phyloP scores from a whole-genome alignment of 2,113 vertebrate species.

The Shinisaurus crocodilurus region DNA sequence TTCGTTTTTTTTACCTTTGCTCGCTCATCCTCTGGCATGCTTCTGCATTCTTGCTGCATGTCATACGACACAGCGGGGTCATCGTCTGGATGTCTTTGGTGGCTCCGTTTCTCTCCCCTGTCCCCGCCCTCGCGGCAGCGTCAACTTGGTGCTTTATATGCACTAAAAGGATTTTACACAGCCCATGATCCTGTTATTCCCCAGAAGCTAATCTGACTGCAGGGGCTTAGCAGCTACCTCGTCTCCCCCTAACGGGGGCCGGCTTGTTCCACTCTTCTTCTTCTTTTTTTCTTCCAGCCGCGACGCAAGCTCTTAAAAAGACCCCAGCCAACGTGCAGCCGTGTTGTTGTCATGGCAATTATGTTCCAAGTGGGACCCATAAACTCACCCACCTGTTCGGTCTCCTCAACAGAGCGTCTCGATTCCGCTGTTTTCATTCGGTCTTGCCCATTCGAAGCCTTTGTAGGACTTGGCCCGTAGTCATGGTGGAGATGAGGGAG shows the following conservation, averaged over 20 bases:
- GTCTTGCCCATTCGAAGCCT: neutral
- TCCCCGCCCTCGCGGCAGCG: neutral
- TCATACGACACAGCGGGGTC: too few species aligned
- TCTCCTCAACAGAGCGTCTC: neutral
- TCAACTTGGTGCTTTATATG: neutral
- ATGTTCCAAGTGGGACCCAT: neutral
- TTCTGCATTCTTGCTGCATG: neutral
- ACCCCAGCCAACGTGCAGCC: neutral
- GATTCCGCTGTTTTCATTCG: neutral
- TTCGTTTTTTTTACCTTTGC: too few species aligned
- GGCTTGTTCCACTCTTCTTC: neutral
- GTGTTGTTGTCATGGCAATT: neutral
- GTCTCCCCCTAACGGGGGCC: neutral
- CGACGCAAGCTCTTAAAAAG: neutral
- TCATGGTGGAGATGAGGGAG: neutral
- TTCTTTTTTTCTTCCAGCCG: too few species aligned
- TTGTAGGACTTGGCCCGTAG: neutral
- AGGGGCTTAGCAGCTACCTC: neutral
- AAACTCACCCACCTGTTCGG: neutral
- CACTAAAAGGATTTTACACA: conserved; percentile 20
- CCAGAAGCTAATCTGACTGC: conserved; percentile 8
- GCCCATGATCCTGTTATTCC: conserved; percentile 12
- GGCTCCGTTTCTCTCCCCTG: neutral
- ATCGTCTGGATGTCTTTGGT: neutral
- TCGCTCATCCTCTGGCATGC: too few species aligned